Base-by-base conservation (phyloP, 2,888 invertebrate genomes). In the Prosopocoilus inquinatus region DNA sequence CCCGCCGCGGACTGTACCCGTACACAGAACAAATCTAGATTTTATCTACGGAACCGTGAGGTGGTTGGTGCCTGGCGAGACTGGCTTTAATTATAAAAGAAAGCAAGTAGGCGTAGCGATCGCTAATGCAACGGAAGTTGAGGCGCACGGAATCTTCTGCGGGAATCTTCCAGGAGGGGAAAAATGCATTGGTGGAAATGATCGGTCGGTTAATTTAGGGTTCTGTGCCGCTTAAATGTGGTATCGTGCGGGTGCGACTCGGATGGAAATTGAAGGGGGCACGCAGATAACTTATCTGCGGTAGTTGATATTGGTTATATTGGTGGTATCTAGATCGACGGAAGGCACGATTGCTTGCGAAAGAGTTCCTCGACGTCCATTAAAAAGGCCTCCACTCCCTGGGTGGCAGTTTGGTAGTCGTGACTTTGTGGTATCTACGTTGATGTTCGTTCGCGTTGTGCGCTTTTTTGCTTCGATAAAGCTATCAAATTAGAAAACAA, bases 1-100 rank as follows among this genome's bases (percentile, higher is more conserved):
- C 41, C 12, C 41, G 41, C 12, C 41, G 41, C 7, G 41, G 50
- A 50, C 11, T 50, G 50, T 50, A 50, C n/a, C n/a, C n/a, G n/a
- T n/a, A n/a, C n/a, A n/a, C 50, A 59, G 58, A 58, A 55, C 57
- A 59, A 64, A 62, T 64, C 63, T 56, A 65, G 65, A 65, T 67
- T 55, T 57, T 58, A 67, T 67, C 67, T 60, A 20, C 44, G 48
- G 59, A 62, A 60, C 59, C 67, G 64, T 67, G 66, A 66, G 62
- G 61, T 60, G 55, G 59, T 28, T 64, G 64, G 65, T 60, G 55
- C 60, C 39, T 64, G 64, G 65, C 60, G 48, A 53, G 55, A 53
- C 63, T 60, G 64, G 60, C 58, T 64, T 67, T 67, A 66, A 69
- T 69, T 67, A 67, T 57, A 61, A 63, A 67, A 66, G 66, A 68